Evolutionary conservation across 2,797 vertebrate species (phyloP).

Genomic region (Phaenicophaeus curvirostris): DNA sequence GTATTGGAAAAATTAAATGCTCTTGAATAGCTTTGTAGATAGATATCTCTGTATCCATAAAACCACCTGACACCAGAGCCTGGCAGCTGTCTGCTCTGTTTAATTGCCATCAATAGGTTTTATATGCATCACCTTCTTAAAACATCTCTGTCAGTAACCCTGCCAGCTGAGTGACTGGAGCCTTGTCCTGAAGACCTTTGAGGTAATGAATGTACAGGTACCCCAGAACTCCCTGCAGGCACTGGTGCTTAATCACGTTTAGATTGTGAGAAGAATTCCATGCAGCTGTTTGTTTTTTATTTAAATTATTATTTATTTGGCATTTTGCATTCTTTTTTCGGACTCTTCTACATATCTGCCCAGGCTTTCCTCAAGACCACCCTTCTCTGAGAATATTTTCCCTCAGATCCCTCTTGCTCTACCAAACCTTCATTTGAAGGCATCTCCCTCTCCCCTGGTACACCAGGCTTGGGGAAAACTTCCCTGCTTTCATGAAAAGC

Average conservation of each 20-base stretch:
- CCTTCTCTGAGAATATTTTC: background rate
- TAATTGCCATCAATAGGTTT: constrained; percentile 3
- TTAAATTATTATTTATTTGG: background rate
- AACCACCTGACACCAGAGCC: background rate
- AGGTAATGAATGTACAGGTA: background rate
- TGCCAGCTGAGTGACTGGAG: background rate
- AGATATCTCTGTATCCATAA: background rate
- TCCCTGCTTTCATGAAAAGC: background rate
- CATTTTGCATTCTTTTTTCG: background rate
- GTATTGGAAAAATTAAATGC: background rate
- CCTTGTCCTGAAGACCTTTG: constrained; percentile 9
- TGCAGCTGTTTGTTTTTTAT: background rate
- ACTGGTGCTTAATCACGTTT: background rate
- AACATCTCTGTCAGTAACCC: background rate
- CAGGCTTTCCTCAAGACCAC: background rate
- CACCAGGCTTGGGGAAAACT: background rate
- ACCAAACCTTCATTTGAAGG: background rate
- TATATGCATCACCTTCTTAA: background rate
- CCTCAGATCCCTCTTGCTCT: background rate
- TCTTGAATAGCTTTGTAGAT: background rate
- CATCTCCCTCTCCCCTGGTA: background rate
- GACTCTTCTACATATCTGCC: accelerated
- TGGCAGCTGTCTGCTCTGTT: background rate
- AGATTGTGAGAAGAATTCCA: background rate
- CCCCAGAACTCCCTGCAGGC: background rate